Evolutionary conservation across 2,113 vertebrate species (phyloP).

Genomic region (Salvelinus alpinus): DNA sequence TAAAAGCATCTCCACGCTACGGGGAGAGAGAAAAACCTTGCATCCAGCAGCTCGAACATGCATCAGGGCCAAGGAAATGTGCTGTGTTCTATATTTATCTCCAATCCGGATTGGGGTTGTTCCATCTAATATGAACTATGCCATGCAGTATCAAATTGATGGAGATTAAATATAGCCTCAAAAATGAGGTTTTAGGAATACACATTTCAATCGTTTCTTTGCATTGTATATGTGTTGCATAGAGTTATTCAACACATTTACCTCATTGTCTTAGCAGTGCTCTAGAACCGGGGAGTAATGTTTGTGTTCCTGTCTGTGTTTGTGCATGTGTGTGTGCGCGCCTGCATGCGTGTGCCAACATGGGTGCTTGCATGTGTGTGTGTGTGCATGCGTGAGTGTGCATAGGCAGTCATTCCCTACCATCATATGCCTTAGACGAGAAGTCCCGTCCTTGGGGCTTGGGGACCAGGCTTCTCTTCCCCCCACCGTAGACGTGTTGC

Average conservation of each 20-base stretch:
- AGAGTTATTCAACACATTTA: too few species aligned
- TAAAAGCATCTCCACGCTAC: constrained; percentile 18
- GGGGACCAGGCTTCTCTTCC: constrained; percentile 86
- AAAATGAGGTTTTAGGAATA: too few species aligned
- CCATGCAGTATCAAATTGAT: too few species aligned
- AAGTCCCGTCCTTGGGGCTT: constrained; percentile 91
- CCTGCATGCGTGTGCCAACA: too few species aligned
- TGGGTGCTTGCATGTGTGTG: background rate
- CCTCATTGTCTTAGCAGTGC: too few species aligned
- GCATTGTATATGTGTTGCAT: too few species aligned
- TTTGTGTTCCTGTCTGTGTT: too few species aligned
- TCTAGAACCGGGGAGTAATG: too few species aligned
- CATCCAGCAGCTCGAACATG: background rate
- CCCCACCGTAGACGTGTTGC: constrained; percentile 79
- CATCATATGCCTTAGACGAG: constrained; percentile 94
- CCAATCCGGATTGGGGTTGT: background rate
- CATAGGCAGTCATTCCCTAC: constrained; percentile 69
- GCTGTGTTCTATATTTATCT: background rate
- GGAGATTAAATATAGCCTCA: too few species aligned
- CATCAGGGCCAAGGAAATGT: background rate
- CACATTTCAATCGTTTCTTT: too few species aligned
- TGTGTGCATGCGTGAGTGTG: background rate
- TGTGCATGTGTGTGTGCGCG: background rate
- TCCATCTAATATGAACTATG: too few species aligned
- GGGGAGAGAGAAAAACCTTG: background rate